Evolutionary conservation across 2,113 vertebrate species (phyloP).

Genomic region (Piaya cayana): DNA sequence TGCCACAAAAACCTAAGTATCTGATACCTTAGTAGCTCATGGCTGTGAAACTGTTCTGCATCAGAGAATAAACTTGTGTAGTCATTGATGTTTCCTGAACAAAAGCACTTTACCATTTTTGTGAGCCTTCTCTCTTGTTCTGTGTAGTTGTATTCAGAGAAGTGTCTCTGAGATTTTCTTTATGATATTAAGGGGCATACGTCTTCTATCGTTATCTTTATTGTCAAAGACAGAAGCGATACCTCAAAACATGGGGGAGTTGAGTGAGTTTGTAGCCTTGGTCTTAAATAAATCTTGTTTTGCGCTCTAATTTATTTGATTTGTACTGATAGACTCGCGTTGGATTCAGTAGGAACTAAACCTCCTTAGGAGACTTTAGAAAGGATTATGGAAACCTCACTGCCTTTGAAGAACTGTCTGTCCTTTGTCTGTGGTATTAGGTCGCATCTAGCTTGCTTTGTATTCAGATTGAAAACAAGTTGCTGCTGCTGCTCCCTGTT

Average conservation of each 20-base stretch:
- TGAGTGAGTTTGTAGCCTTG: neutral
- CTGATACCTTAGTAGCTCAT: neutral
- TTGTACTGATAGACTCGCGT: neutral
- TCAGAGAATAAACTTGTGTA: neutral
- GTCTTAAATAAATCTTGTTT: neutral
- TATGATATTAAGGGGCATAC: neutral
- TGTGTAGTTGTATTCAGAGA: neutral
- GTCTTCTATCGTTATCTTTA: neutral
- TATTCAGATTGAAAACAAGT: conserved; percentile 25
- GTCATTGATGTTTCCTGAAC: neutral
- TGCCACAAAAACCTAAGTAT: neutral
- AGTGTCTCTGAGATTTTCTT: neutral
- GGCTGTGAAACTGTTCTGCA: neutral
- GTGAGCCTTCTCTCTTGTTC: neutral
- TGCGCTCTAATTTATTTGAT: conserved; percentile 5
- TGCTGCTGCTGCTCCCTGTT: conserved; percentile 23
- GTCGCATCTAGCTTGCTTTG: conserved; percentile 27
- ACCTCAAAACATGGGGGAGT: neutral
- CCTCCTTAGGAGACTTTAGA: conserved; percentile 39
- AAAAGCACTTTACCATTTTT: neutral
- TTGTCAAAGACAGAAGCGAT: neutral
- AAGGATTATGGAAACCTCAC: conserved; percentile 20
- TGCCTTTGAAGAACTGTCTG: conserved; percentile 16
- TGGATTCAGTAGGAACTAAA: conserved; percentile 20
- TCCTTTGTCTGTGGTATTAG: conserved; percentile 13